These are phyloP conservation scores for Parnassius glacialis DNA, from an alignment of 2,888 invertebrate species.

Conservation along the genomic window DNA sequence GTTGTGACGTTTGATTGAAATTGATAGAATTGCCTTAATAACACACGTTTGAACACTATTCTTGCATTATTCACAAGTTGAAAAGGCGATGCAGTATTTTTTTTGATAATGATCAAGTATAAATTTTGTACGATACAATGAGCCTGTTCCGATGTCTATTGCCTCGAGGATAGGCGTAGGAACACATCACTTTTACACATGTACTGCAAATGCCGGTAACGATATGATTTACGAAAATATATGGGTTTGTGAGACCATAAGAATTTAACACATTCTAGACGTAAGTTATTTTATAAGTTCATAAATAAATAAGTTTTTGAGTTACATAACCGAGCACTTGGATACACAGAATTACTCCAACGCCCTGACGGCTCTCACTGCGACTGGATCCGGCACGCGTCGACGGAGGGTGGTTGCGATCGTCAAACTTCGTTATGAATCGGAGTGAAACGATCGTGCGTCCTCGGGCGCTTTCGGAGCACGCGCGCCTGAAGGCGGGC, in stretches of 20 bases:
- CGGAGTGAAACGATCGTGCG: constrained; percentile 74
- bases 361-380: constrained; percentile 75
- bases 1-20: constrained; percentile 24
- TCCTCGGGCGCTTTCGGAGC: constrained; percentile 75
- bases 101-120: constrained; percentile 13
- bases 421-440: constrained; percentile 76
- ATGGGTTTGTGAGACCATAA: constrained; percentile 30
- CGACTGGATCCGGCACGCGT: constrained; percentile 76
- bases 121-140: constrained; percentile 59
- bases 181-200: constrained; percentile 71
- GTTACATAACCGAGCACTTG: constrained; percentile 76
- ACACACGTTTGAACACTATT: constrained; percentile 30
- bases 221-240: constrained; percentile 10
- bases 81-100: constrained; percentile 6
- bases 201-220: constrained; percentile 29
- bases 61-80: constrained; percentile 3
- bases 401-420: constrained; percentile 72
- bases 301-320: constrained; percentile 76
- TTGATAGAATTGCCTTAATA: constrained; percentile 40
- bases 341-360: constrained; percentile 67
- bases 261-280: constrained; percentile 27
- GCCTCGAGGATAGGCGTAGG: constrained; percentile 61
- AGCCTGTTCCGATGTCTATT: constrained; percentile 66
- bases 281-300: constrained; percentile 56
- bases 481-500: constrained; percentile 76